Conservation (phyloP, 1,140 invertebrate genomes). For the Ylistrum balloti region DNA sequence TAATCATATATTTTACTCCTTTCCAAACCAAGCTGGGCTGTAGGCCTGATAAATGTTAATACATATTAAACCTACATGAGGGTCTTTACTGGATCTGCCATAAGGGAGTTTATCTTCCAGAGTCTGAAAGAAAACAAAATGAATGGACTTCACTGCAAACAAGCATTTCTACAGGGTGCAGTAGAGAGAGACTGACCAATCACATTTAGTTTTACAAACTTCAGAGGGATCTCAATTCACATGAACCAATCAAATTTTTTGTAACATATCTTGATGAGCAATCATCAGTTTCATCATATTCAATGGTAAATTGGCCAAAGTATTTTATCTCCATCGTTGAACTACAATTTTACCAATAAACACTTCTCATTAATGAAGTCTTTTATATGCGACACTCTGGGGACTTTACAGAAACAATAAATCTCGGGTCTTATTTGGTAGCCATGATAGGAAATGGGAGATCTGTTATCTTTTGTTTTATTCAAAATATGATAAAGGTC, state of each 20-base stretch:
- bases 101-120: neutral
- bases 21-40: neutral
- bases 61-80: neutral
- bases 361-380: no score
- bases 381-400: no score
- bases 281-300: no score
- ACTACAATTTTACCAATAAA: no score
- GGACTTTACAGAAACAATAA: no score
- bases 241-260: neutral
- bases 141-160: constrained; percentile 37
- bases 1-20: neutral
- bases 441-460: no score
- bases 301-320: no score
- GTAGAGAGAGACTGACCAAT: constrained; percentile 32
- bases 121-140: constrained; percentile 25
- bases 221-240: neutral
- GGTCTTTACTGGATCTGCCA: neutral
- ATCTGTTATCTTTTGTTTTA: no score
- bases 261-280: neutral
- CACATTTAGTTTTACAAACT: neutral
- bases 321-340: no score
- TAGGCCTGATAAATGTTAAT: neutral
- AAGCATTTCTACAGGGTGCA: constrained; percentile 37
- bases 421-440: no score
- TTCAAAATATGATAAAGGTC: no score